Percentiles rank a stretch among this genome's conserved stretches.
These are phyloP conservation scores for Aphodius sticticus DNA, from an alignment of 2,888 invertebrate genomes.

Conservation along the genomic window DNA sequence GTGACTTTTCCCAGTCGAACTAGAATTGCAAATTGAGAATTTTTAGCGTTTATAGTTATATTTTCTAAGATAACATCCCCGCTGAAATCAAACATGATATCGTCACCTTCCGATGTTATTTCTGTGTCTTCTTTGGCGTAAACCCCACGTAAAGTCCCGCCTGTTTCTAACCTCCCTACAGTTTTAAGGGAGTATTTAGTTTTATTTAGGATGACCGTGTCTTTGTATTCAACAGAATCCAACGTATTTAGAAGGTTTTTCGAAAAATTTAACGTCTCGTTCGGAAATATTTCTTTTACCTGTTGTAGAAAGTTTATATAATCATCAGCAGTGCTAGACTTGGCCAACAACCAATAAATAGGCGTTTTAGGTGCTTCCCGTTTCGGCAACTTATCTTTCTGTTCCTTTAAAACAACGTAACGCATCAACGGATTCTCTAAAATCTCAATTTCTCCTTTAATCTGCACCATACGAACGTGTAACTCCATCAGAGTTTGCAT, in stretches of 20 bases:
- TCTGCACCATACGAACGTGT: slow-evolving; percentile 65
- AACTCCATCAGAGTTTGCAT: slow-evolving; percentile 64
- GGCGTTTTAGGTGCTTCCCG: slow-evolving; percentile 38
- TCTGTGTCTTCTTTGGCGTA: slow-evolving; percentile 46
- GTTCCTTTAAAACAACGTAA: slow-evolving; percentile 56
- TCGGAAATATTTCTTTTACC: slow-evolving; percentile 57
- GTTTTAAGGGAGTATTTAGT: slow-evolving; percentile 63
- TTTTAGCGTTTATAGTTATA: slow-evolving; percentile 63
- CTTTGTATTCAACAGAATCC: slow-evolving; percentile 58
- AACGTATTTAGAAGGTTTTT: slow-evolving; percentile 57
- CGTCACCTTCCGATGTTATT: slow-evolving; percentile 61
- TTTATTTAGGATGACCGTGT: slow-evolving; percentile 63
- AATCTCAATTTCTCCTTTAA: slow-evolving; percentile 67
- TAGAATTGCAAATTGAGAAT: slow-evolving; percentile 63
- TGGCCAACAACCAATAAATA: slow-evolving; percentile 61
- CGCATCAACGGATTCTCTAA: slow-evolving; percentile 68
- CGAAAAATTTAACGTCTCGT: slow-evolving; percentile 59
- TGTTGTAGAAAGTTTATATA: slow-evolving; percentile 60
- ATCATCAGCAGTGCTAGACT: slow-evolving; percentile 60
- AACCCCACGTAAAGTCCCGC: slow-evolving; percentile 56
- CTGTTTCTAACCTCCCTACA: slow-evolving; percentile 63
- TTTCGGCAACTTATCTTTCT: slow-evolving; percentile 36
- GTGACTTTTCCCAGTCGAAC: slow-evolving; percentile 61
- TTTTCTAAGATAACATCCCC: slow-evolving; percentile 64
- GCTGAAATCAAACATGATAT: slow-evolving; percentile 64